Evolutionary conservation across 2,797 vertebrate species (phyloP).

Genomic region (Podargus strigoides): DNA sequence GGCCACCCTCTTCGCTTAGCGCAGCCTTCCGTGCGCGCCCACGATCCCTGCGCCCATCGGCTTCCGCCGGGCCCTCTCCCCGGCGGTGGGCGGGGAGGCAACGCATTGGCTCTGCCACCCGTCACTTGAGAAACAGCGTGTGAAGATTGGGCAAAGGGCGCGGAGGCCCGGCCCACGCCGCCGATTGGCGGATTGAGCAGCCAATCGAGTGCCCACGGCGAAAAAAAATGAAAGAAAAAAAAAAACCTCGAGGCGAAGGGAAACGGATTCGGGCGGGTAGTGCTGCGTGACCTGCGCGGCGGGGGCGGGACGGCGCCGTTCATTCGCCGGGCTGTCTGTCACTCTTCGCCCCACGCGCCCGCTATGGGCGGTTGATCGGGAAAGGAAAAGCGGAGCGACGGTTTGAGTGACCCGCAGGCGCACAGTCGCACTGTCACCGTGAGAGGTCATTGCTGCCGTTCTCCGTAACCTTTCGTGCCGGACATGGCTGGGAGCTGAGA

Average conservation of each 20-base stretch:
- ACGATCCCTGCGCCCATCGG: not conserved
- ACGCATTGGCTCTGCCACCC: rapidly evolving
- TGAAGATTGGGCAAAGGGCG: not conserved
- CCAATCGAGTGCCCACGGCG: rapidly evolving
- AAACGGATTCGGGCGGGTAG: not conserved
- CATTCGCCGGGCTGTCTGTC: not conserved
- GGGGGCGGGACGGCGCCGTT: not conserved
- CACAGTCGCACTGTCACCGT: not conserved
- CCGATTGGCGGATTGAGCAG: rapidly evolving
- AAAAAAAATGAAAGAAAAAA: not conserved
- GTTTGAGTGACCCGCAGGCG: not conserved
- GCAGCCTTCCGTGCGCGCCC: not conserved
- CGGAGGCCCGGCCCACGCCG: rapidly evolving
- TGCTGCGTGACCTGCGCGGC: too few species aligned
- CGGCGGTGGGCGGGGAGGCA: not conserved
- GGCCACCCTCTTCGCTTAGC: not conserved
- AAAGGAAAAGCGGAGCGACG: rapidly evolving
- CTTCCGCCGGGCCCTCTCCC: not conserved
- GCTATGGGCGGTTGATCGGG: not conserved
- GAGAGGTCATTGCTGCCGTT: too few species aligned
- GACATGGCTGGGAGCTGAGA: too few species aligned
- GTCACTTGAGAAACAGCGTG: rapidly evolving
- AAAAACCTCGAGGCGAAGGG: not conserved
- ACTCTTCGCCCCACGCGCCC: not conserved
- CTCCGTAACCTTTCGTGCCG: not conserved